Evolutionary conservation across 2,797 vertebrate species (phyloP).

Genomic region (Phylloscopus collybita): DNA sequence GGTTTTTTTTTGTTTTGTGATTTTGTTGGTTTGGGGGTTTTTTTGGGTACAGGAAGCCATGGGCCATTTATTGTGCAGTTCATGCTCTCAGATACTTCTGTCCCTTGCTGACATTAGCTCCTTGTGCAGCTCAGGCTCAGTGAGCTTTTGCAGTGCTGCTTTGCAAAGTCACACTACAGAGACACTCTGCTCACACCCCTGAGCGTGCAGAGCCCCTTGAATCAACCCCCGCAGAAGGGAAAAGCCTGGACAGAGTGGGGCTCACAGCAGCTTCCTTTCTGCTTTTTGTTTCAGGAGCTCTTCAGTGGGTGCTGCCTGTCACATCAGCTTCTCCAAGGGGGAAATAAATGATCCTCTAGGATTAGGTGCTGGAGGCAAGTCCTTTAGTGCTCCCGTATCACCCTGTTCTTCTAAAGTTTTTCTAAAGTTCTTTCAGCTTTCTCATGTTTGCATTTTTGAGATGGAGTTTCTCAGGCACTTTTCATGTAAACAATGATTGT

Average conservation of each 20-base stretch:
- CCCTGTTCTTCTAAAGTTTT: too few species aligned
- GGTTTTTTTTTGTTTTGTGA: too few species aligned
- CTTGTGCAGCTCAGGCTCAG: neutral
- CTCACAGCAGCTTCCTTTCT: neutral
- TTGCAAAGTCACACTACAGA: neutral
- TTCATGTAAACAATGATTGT: too few species aligned
- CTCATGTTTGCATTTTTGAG: too few species aligned
- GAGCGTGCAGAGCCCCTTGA: rapidly evolving
- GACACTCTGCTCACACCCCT: neutral
- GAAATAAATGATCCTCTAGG: neutral
- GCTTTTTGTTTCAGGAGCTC: too few species aligned
- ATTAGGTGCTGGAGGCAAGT: neutral
- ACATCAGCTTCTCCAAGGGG: neutral
- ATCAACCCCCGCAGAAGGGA: neutral
- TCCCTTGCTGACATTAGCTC: neutral
- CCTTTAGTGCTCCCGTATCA: neutral
- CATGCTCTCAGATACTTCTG: neutral
- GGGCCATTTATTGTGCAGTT: neutral
- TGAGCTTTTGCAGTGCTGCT: neutral
- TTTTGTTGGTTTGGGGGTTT: too few species aligned
- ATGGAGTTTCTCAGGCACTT: too few species aligned
- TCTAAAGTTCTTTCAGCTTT: too few species aligned
- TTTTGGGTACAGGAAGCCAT: neutral
- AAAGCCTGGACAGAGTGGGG: neutral
- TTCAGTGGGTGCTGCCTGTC: neutral